These are phyloP conservation scores for Drosophila truncata DNA, from an alignment of 1,140 invertebrate genomes.

Conservation along the genomic window DNA sequence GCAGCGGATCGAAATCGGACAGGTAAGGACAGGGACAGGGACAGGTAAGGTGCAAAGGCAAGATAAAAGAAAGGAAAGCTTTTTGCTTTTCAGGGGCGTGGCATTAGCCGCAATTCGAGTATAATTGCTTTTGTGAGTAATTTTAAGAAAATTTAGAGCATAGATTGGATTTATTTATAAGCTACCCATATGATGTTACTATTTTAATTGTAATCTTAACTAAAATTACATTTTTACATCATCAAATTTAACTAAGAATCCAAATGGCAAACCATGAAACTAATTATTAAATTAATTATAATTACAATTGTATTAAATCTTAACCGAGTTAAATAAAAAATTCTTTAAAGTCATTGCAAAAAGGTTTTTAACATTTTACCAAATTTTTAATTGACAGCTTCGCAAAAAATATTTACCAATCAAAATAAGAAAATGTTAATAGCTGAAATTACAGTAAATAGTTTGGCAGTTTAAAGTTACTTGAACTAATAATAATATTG, in stretches of 20 bases:
- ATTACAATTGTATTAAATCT: no score
- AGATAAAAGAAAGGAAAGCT: conserved; percentile 34
- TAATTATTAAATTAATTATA: no score
- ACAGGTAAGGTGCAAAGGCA: conserved; percentile 1
- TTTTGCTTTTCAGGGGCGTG: conserved; percentile 16
- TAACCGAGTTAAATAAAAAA: no score
- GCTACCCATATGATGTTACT: neutral
- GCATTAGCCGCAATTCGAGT: conserved; percentile 19
- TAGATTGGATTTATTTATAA: neutral
- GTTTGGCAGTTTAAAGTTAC: no score
- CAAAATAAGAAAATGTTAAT: no score
- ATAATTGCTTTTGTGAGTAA: conserved; percentile 19
- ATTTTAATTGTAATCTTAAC: neutral
- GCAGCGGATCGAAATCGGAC: conserved; percentile 15
- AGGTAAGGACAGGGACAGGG: conserved; percentile 13
- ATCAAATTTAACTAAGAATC: no score
- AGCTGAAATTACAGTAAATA: no score
- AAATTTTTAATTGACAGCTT: no score
- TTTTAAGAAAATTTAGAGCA: neutral
- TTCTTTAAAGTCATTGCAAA: no score
- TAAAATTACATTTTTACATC: neutral
- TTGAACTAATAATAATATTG: neutral
- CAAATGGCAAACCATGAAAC: no score
- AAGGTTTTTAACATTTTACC: no score
- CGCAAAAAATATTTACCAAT: no score